These are phyloP conservation scores for Heliconius hermathena DNA, from an alignment of 1,140 invertebrate genomes.

Conservation along the genomic window DNA sequence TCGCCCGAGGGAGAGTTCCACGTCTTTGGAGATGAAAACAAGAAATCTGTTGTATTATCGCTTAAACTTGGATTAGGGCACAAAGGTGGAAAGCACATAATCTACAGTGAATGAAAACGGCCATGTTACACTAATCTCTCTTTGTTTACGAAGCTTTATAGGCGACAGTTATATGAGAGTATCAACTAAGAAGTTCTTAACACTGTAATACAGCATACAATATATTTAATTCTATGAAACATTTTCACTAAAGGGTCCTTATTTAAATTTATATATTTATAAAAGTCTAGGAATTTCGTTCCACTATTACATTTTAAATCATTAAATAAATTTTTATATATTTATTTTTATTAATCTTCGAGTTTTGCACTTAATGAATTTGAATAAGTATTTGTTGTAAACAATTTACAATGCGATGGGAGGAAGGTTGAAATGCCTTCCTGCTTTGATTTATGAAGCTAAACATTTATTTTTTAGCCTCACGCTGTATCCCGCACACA, in stretches of 20 bases:
- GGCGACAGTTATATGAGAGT: conserved; percentile 28
- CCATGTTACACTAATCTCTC: conserved; percentile 30
- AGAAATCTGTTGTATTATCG: conserved; percentile 46
- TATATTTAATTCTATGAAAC: neutral
- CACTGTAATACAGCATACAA: neutral
- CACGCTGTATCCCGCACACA: too few relatives aligned
- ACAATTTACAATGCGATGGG: neutral
- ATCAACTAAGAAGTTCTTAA: neutral
- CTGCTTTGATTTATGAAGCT: neutral
- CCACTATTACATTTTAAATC: too few relatives aligned
- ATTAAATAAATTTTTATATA: too few relatives aligned
- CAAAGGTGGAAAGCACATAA: conserved; percentile 46
- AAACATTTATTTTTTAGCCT: neutral
- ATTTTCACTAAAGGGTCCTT: too few relatives aligned
- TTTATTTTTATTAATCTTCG: too few relatives aligned
- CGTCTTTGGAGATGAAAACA: conserved; percentile 44
- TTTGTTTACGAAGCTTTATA: conserved; percentile 26
- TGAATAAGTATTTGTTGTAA: neutral
- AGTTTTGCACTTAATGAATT: neutral
- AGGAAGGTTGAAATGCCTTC: too few relatives aligned
- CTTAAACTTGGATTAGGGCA: conserved; percentile 46
- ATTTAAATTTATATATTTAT: too few relatives aligned
- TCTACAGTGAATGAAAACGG: conserved; percentile 40
- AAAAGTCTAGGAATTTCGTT: too few relatives aligned
- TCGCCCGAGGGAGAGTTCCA: conserved; percentile 47